Conservation (phyloP, 2,888 invertebrate species). For the Alviniconcha strummeri region DNA sequence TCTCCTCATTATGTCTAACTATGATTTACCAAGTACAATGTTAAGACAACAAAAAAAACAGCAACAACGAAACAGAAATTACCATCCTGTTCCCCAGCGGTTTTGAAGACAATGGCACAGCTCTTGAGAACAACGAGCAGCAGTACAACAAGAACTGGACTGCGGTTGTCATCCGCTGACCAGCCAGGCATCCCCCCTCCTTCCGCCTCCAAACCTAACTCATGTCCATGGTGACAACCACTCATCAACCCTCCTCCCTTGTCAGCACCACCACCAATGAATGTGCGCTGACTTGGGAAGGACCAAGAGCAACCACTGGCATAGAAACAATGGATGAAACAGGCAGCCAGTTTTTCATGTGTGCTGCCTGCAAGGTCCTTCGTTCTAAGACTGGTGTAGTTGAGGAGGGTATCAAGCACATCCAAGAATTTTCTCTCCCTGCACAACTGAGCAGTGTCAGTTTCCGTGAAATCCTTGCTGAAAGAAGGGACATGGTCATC, state of each 20-base stretch:
- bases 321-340: background rate
- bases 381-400: constrained; percentile 8
- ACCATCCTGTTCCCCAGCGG: background rate
- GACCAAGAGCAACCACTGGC: constrained; percentile 21
- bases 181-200: background rate
- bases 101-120: constrained; percentile 16
- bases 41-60: too few relatives aligned
- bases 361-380: background rate
- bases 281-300: constrained; percentile 3
- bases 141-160: constrained; percentile 21
- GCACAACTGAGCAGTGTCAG: background rate
- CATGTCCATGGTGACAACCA: background rate
- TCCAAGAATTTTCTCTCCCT: constrained; percentile 24
- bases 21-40: too few relatives aligned
- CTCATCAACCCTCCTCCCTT: too few relatives aligned
- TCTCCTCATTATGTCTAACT: too few relatives aligned
- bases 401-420: constrained; percentile 8
- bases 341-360: background rate
- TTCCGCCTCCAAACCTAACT: background rate
- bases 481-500: background rate
- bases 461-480: background rate
- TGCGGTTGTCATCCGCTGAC: background rate
- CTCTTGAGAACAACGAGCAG: constrained; percentile 17
- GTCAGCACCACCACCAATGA: constrained; percentile 15
- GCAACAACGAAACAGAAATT: too few relatives aligned